phyloP scores from a whole-genome alignment of 1,140 invertebrate genomes.

The Microplitis mediator region DNA sequence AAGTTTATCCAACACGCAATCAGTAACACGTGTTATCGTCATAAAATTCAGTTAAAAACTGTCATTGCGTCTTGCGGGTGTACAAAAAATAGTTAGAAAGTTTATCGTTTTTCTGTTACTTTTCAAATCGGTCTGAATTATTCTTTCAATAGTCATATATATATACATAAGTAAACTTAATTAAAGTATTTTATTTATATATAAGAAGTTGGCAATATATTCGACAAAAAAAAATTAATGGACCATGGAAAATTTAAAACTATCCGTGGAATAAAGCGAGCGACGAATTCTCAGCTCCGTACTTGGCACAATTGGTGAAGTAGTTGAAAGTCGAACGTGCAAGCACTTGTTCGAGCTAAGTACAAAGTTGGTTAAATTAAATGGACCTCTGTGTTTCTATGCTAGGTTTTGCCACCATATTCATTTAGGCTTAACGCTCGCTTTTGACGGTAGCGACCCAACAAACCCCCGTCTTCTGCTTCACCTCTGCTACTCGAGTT shows the following conservation, averaged over 20 bases:
- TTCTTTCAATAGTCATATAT: too few species aligned
- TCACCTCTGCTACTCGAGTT: not conserved
- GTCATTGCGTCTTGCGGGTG: not conserved
- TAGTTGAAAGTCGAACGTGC: slow-evolving; percentile 30
- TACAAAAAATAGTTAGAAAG: slow-evolving; percentile 15
- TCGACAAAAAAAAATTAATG: slow-evolving; percentile 3
- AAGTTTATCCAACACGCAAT: not conserved
- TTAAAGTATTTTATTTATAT: not conserved
- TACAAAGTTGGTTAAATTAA: slow-evolving; percentile 35
- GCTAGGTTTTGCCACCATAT: slow-evolving; percentile 3
- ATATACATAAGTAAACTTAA: too few species aligned
- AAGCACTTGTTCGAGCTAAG: slow-evolving; percentile 27
- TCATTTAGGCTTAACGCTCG: not conserved
- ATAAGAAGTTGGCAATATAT: not conserved
- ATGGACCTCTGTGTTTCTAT: slow-evolving; percentile 19
- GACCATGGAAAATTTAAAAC: slow-evolving; percentile 28
- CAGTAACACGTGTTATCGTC: not conserved
- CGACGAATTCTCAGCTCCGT: slow-evolving; percentile 28
- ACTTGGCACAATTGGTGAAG: slow-evolving; percentile 29
- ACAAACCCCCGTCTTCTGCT: not conserved
- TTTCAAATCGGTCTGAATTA: not conserved
- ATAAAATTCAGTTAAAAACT: not conserved
- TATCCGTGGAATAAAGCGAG: slow-evolving; percentile 22
- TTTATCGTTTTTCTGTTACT: not conserved
- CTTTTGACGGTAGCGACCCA: not conserved